Evolutionary conservation across 2,888 invertebrate genomes (phyloP), one percentile per base, ranked within the genome.

Genomic region (Seira musarum): DNA sequence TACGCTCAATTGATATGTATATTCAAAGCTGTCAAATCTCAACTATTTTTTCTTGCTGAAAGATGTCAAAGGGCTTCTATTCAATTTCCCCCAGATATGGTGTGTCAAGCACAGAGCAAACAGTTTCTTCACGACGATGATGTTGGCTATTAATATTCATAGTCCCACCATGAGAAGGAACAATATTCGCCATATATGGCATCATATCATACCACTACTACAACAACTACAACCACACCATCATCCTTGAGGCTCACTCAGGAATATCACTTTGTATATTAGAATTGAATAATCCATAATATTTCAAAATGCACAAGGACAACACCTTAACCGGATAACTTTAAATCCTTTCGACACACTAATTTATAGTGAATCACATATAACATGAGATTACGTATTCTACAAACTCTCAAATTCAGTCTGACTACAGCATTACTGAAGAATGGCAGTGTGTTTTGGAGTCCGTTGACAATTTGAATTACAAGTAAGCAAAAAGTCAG

Each of bases 71-170:
- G 73, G 79, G 8, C 30, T 8, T 64, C 72, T 79, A 70, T 73
- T 73, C 79, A 73, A 60, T 79, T 78, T 79, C 67, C 79, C 68
- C 73, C 69, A 79, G 67, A 63, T 73, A 64, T 30, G 68, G 57
- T 53, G 53, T 53, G 53, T 53, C 53, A 53, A 53, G 53, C 17
- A 53, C 17, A 30, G 30, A 30, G 30, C 30, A 17, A 53, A 53
- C 53, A 53, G 17, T 53, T n/a, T 53, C 17, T 53, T 53, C 53
- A 53, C 53, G 53, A 13, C 2, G 30, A 30, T 30, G 30, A 30
- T 30, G 30, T 30, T 30, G 30, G 30, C 8, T 30, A 30, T 30
- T 30, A 30, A 30, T 30, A 30, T 30, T 30, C 30, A 30, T 30
- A 30, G 30, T 30, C 30, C 8, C 30, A n/a, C 30, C 8, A 30